Percentiles rank a stretch among this genome's conserved stretches.
These are phyloP conservation scores for Camponotus vicinus DNA, from an alignment of 1,140 invertebrate genomes.

Conservation along the genomic window DNA sequence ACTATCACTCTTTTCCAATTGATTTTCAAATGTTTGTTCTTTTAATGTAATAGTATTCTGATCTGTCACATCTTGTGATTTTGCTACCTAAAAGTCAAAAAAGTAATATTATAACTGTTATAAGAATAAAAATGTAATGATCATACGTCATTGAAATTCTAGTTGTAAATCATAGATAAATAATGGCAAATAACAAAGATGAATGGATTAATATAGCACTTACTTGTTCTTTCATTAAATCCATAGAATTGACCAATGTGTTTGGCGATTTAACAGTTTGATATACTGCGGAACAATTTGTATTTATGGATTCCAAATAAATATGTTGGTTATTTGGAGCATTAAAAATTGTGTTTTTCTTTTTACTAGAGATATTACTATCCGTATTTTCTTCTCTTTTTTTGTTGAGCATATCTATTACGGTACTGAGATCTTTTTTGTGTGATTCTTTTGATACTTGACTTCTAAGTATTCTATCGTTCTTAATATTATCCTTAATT, in stretches of 20 bases:
- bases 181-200: conserved; percentile 13
- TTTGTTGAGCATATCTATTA: conserved; percentile 85
- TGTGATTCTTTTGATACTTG: conserved; percentile 80
- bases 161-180: background rate
- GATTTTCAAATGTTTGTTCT: conserved; percentile 85
- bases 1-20: conserved; percentile 56
- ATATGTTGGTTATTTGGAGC: conserved; percentile 70
- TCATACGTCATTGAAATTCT: background rate
- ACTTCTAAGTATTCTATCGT: conserved; percentile 80
- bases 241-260: conserved; percentile 71
- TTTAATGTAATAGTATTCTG: conserved; percentile 87
- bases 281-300: conserved; percentile 85
- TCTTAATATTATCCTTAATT: conserved; percentile 75
- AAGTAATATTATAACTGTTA: conserved; percentile 38
- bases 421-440: conserved; percentile 88
- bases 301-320: conserved; percentile 85
- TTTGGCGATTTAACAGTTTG: conserved; percentile 81
- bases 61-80: conserved; percentile 86
- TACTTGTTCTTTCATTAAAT: conserved; percentile 86
- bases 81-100: conserved; percentile 85
- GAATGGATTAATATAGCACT: conserved; percentile 58
- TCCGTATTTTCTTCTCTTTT: conserved; percentile 78
- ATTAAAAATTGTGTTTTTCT: conserved; percentile 24
- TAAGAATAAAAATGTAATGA: conserved; percentile 8
- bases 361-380: conserved; percentile 27